Evolutionary conservation across 2,113 vertebrate genomes (phyloP), one percentile per base, ranked within the genome.

Genomic region (Turdus rufiventris): DNA sequence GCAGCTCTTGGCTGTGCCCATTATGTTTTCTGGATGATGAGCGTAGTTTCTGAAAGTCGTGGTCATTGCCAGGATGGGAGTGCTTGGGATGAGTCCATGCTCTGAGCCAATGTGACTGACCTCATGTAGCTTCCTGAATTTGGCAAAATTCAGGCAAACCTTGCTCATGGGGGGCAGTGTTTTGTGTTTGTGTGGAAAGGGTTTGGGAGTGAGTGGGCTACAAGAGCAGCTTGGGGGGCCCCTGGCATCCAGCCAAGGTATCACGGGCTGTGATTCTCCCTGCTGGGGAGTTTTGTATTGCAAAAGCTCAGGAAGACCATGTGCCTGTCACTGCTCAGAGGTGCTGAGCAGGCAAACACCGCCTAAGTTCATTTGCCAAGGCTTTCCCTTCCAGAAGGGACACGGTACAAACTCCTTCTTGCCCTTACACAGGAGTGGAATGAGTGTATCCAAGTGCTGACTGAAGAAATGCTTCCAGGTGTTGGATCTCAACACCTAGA

Each of bases 391-490:
- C 58, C 38, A 18, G 31, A 43, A 83, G 24, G 48, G 63, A 29
- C 10, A 6, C 15, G 43, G 1, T 14, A 17, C 51, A 86, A 78
- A 56, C 18, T 33, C 62, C 13, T 76, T 43, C 68, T 29, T 82
- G 34, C 12, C 54, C 29, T 38, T 40, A 1, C 4, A 13, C 1
- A 6, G 43, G n/a, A 66, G 34, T 0, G 3, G n/a, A 62, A 71
- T 34, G 36, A 67, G 42, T 3, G 2, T 40, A 19, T 83, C 36
- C 31, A 61, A 23, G 56, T 57, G 36, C 57, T 83, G 19, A 36
- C 51, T 71, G 53, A 61, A 74, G 26, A 57, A 83, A 36, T 34
- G 33, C 10, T 74, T 85, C 54, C 20, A 63, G 6, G 29, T 63
- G 24, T 45, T 77, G 12, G 14, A n/a, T 47, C 42, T 79, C 47